Evolutionary conservation across 2,113 vertebrate species (phyloP).

Genomic region (Protomyctophum bolini): DNA sequence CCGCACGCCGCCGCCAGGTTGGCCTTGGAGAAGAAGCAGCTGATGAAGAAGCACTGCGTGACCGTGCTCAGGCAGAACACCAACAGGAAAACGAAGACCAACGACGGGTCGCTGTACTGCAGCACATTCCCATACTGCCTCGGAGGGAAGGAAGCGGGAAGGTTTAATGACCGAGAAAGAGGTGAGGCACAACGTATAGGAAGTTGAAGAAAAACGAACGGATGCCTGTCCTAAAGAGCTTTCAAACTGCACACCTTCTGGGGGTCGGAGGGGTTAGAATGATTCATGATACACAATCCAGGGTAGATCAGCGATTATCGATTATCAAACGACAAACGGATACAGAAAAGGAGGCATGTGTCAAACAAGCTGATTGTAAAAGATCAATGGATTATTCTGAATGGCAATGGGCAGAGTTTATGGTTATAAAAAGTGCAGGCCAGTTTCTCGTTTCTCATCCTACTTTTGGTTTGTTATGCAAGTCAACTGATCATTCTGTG

Average conservation of each 20-base stretch:
- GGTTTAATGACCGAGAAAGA: not conserved
- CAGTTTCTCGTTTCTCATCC: too few relatives aligned
- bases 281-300: too few relatives aligned
- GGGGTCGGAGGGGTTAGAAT: not conserved
- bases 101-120: slow-evolving; percentile 91
- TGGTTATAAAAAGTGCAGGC: too few relatives aligned
- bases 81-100: slow-evolving; percentile 93
- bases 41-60: slow-evolving; percentile 96
- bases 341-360: slow-evolving; percentile 3
- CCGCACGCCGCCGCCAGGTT: slow-evolving; percentile 96
- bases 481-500: not conserved
- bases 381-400: slow-evolving; percentile 23
- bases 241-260: not conserved
- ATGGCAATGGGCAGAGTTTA: slow-evolving; percentile 32
- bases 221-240: not conserved
- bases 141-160: not conserved
- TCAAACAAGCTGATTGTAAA: slow-evolving; percentile 30
- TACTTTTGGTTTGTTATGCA: not conserved
- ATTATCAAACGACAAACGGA: not conserved
- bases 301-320: not conserved
- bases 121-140: slow-evolving; percentile 90
- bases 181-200: not conserved
- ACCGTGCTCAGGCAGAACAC: slow-evolving; percentile 90
- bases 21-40: slow-evolving; percentile 94
- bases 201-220: not conserved